Evolutionary conservation across 2,888 invertebrate genomes (phyloP).

Genomic region (Acronicta aceris): DNA sequence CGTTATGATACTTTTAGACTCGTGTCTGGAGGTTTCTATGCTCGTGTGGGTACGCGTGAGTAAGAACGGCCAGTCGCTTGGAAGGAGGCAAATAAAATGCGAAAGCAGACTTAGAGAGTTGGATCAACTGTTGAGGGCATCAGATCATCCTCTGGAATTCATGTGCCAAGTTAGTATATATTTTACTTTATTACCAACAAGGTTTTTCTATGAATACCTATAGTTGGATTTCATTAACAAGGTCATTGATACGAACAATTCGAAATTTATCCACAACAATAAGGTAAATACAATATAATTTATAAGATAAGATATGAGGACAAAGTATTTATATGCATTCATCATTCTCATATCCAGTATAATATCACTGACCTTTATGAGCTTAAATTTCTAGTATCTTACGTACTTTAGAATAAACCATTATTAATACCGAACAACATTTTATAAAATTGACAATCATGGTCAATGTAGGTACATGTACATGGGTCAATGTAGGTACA

Average conservation of each 20-base stretch:
- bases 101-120: constrained; percentile 95
- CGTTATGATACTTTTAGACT: constrained; percentile 85
- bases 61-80: constrained; percentile 94
- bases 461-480: too few relatives aligned
- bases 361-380: neutral
- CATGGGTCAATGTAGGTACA: too few relatives aligned
- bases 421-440: too few relatives aligned
- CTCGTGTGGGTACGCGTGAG: constrained; percentile 94
- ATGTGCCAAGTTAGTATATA: constrained; percentile 93
- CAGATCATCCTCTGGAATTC: constrained; percentile 95
- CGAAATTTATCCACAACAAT: too few relatives aligned
- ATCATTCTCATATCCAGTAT: neutral
- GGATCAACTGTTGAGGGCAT: constrained; percentile 93
- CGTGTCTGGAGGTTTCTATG: constrained; percentile 94
- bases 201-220: too few relatives aligned
- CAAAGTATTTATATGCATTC: neutral
- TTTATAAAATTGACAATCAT: too few relatives aligned
- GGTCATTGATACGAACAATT: too few relatives aligned
- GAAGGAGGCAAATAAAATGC: constrained; percentile 95
- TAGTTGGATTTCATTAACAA: too few relatives aligned
- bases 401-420: too few relatives aligned
- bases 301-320: neutral
- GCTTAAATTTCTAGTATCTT: too few relatives aligned
- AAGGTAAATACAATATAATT: too few relatives aligned
- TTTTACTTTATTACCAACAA: too few relatives aligned